Evolutionary conservation across 1,140 invertebrate genomes (phyloP), one percentile per base, ranked within the genome.

Genomic region (Drosophila lacertosa): DNA sequence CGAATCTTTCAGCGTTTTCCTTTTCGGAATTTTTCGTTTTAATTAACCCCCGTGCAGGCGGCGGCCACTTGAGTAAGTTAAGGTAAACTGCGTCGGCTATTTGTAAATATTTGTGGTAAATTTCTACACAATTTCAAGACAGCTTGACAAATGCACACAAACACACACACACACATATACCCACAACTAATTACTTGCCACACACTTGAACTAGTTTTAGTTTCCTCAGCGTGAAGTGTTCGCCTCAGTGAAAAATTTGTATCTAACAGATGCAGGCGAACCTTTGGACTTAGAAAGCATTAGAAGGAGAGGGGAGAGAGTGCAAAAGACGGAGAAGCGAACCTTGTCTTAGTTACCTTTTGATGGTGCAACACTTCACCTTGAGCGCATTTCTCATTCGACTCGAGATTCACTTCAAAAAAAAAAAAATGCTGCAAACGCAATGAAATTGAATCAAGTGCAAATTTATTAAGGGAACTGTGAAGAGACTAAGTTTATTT

Each of bases 121-220:
- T 73, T 60, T 63, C 40, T 60, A 57, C 44, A 57, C 64, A 35
- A 15, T 45, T 32, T 29, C 6, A 10, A 32, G 40, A 60, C 69
- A 57, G 29, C 59, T 60, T 74, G 74, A 70, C 74, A 69, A 68
- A 68, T 39, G 58, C 57, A 60, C 24, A 35, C 39, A 53, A 20
- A 47, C 45, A 37, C 44, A 37, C 35, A 42, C 54, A 45, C 32
- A 45, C 42, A 63, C 16, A 59, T 13, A 26, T 55, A 40, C 32
- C 29, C 55, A 45, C 35, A 60, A 51, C 77, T 88, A 86, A 86
- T 81, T 83, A 83, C 80, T 65, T 75, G 77, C 60, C 64, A 73
- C 70, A 47, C 82, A 88, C 82, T 86, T 83, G 79, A 78, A 79
- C 79, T 78, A 83, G 69, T 78, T 82, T 77, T 45, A 44, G 44